Evolutionary conservation across 2,113 vertebrate genomes (phyloP).

Genomic region (Oryzias curvinotus): DNA sequence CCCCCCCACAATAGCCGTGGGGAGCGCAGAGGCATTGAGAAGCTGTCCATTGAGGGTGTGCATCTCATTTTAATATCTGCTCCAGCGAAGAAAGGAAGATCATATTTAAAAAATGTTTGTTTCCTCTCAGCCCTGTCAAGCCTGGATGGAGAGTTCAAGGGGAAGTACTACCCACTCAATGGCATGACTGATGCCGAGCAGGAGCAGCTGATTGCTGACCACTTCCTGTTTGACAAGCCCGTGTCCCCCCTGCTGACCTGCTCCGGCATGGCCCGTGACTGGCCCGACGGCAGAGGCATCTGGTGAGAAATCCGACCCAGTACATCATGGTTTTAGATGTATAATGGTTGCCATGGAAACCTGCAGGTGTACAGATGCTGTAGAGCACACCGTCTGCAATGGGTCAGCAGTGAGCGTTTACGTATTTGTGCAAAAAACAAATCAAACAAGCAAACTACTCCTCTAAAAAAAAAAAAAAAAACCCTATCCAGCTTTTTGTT

Average conservation of each 20-base stretch:
- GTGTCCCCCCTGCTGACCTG: slow-evolving; percentile 91
- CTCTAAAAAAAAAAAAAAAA: neutral
- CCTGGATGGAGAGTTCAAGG: slow-evolving; percentile 91
- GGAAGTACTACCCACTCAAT: slow-evolving; percentile 91
- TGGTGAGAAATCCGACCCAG: slow-evolving; percentile 76
- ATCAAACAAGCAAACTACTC: neutral
- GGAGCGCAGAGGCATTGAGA: slow-evolving; percentile 87
- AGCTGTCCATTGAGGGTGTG: slow-evolving; percentile 86
- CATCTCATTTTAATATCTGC: neutral
- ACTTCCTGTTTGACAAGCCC: slow-evolving; percentile 96
- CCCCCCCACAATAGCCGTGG: slow-evolving; percentile 93
- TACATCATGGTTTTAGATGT: neutral
- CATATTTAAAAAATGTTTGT: too few relatives aligned
- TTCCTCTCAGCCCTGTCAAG: slow-evolving; percentile 81
- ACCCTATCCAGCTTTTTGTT: too few relatives aligned
- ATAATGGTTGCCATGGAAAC: neutral
- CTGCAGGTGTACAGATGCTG: too few relatives aligned
- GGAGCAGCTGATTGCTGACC: slow-evolving; percentile 91
- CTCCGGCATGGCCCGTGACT: slow-evolving; percentile 94
- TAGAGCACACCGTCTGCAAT: too few relatives aligned
- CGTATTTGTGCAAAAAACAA: too few relatives aligned
- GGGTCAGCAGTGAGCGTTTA: too few relatives aligned
- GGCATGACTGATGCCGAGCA: slow-evolving; percentile 90
- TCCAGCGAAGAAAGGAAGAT: too few relatives aligned
- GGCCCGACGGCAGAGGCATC: slow-evolving; percentile 93